Conservation (phyloP, 2,113 vertebrate species). For the Neoarius graeffei region DNA sequence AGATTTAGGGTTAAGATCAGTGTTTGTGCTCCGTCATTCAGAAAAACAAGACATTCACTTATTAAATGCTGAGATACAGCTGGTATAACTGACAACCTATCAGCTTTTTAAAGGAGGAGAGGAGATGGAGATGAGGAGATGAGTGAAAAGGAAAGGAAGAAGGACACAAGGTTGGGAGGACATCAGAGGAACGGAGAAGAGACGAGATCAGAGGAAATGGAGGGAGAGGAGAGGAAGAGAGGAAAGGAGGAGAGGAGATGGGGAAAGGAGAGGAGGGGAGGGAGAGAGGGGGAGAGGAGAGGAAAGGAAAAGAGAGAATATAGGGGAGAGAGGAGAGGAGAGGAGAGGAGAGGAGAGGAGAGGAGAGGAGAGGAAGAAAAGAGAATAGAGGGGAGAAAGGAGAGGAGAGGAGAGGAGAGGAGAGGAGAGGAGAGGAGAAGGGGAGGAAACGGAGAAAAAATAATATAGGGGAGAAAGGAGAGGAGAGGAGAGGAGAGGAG, state of each 20-base stretch:
- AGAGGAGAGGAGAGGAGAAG: neutral
- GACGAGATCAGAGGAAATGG: neutral
- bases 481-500: neutral
- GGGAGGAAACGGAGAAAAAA: too few species aligned
- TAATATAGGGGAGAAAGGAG: too few species aligned
- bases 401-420: too few species aligned
- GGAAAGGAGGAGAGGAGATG: neutral
- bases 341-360: neutral
- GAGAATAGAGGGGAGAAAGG: too few species aligned
- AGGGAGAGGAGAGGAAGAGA: neutral
- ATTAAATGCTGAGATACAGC: neutral
- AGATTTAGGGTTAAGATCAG: neutral
- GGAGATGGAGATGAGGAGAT: constrained; percentile 27
- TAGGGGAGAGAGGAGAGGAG: neutral
- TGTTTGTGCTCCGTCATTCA: neutral
- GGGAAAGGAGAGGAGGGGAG: neutral
- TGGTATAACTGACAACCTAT: neutral
- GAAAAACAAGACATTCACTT: neutral
- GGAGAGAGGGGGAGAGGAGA: neutral
- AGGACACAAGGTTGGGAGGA: neutral
- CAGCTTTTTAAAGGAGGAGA: neutral
- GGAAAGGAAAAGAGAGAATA: neutral
- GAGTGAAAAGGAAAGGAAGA: neutral
- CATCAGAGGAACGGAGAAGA: neutral
- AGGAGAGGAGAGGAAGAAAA: too few species aligned